phyloP scores from a whole-genome alignment of 2,113 vertebrate species.

The Serilophus lunatus region DNA sequence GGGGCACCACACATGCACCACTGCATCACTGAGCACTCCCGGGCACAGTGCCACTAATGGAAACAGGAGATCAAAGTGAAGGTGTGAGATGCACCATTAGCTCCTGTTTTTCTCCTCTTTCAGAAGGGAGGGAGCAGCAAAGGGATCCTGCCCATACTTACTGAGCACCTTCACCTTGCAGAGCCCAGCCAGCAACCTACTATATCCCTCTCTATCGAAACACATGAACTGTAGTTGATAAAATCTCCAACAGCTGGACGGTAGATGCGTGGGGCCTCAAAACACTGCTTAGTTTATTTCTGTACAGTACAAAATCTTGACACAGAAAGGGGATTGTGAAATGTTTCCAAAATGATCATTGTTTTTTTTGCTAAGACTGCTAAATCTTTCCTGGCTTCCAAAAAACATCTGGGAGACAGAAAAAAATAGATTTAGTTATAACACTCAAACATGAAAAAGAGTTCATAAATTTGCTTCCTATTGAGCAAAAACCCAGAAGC shows the following conservation, averaged over 20 bases:
- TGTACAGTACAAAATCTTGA: neutral
- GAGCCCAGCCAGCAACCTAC: neutral
- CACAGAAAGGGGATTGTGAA: neutral
- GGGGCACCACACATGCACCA: rapidly evolving
- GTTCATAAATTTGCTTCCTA: constrained; percentile 49
- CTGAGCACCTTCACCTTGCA: neutral
- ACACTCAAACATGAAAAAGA: constrained; percentile 17
- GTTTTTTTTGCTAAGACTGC: constrained; percentile 33
- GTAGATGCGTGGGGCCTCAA: neutral
- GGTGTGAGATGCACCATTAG: neutral
- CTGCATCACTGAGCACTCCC: neutral
- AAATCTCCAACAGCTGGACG: neutral
- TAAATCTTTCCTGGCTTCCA: constrained; percentile 34
- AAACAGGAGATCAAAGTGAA: neutral
- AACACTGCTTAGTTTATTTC: constrained; percentile 12
- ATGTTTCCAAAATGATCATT: constrained; percentile 10
- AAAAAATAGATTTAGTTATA: constrained; percentile 35
- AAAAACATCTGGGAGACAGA: constrained; percentile 54
- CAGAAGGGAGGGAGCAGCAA: neutral
- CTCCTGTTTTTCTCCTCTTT: neutral
- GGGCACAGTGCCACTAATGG: neutral
- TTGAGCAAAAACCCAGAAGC: constrained; percentile 27
- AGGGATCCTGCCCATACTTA: neutral
- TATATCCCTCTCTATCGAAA: neutral
- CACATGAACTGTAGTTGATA: neutral